phyloP scores from a whole-genome alignment of 2,888 invertebrate species.

The Quadroppia sp. region DNA sequence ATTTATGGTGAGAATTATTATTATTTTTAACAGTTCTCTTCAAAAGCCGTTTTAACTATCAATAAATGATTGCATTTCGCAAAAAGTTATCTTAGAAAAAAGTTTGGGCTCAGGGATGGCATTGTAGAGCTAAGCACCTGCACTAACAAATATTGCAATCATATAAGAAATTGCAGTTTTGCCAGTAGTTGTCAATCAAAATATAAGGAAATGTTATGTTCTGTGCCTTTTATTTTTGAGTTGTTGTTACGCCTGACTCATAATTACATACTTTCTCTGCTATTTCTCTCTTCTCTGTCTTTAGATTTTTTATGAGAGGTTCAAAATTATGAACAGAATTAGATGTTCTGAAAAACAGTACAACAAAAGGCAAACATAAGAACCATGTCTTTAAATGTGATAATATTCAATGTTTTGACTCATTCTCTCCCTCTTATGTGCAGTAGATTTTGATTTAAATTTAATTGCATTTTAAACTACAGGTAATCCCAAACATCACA shows the following conservation, averaged over 20 bases:
- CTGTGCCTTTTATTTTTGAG: constrained; percentile 2
- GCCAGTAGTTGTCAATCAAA: constrained; percentile 33
- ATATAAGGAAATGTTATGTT: constrained; percentile 33
- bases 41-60: background rate
- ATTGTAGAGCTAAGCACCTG: background rate
- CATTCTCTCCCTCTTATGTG: background rate
- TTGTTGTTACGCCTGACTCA: constrained; percentile 27
- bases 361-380: background rate
- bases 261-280: constrained; percentile 29
- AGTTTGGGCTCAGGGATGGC: background rate
- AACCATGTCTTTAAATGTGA: background rate
- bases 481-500: background rate
- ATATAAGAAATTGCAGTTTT: background rate
- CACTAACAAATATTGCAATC: background rate
- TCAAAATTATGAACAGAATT: background rate
- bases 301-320: constrained; percentile 8
- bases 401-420: constrained; percentile 10
- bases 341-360: background rate
- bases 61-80: background rate
- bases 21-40: background rate
- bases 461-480: constrained; percentile 23
- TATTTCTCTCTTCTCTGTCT: background rate
- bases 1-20: background rate
- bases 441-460: constrained; percentile 5
- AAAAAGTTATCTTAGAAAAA: too few relatives aligned